phyloP scores from a whole-genome alignment of 2,113 vertebrate species.

The Gavia stellata region DNA sequence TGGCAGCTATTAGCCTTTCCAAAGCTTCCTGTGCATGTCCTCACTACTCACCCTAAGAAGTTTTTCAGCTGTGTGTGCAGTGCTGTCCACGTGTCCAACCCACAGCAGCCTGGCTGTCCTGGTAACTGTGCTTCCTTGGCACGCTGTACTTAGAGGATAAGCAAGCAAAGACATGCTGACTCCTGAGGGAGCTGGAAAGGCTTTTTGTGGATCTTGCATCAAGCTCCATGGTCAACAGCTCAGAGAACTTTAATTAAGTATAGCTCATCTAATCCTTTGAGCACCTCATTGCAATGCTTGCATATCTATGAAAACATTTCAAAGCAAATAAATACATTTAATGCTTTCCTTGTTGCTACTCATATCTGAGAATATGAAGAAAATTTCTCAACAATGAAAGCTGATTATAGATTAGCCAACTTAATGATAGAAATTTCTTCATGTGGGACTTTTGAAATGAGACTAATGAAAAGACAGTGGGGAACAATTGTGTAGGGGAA shows the following conservation, averaged over 20 bases:
- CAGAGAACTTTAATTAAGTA: background rate
- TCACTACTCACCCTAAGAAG: background rate
- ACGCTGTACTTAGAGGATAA: background rate
- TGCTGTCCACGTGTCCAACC: background rate
- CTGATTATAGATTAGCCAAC: background rate
- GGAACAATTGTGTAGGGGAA: background rate
- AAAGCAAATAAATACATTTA: background rate
- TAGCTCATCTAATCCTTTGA: background rate
- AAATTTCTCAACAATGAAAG: background rate
- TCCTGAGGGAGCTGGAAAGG: background rate
- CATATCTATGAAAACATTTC: background rate
- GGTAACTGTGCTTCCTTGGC: background rate
- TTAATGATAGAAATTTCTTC: background rate
- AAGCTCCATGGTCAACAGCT: background rate
- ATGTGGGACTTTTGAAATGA: background rate
- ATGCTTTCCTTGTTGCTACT: background rate
- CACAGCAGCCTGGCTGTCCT: background rate
- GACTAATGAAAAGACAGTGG: background rate
- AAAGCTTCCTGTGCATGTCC: background rate
- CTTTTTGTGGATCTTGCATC: background rate
- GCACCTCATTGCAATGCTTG: background rate
- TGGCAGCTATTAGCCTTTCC: background rate
- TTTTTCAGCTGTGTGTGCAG: background rate
- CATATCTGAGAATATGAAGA: background rate
- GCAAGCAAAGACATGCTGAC: rapidly evolving